These are phyloP conservation scores for Hyperoplus immaculatus DNA, from an alignment of 2,797 vertebrate species.

Conservation along the genomic window DNA sequence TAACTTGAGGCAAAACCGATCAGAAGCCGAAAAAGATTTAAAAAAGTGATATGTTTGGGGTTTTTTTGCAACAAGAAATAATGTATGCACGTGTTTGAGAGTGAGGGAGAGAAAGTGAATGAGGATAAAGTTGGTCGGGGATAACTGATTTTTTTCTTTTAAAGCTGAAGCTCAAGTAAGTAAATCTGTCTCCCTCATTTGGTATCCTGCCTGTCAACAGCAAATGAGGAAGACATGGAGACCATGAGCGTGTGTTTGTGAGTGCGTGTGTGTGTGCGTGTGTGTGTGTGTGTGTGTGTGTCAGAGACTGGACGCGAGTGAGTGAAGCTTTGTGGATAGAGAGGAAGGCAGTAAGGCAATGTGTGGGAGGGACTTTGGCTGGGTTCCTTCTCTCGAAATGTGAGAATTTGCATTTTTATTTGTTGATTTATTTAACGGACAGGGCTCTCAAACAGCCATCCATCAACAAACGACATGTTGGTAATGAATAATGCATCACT, in stretches of 20 bases:
- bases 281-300: constrained; percentile 20
- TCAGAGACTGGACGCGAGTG: constrained; percentile 64
- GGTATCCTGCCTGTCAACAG: constrained; percentile 90
- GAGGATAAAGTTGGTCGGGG: constrained; percentile 51
- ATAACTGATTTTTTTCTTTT: constrained; percentile 44
- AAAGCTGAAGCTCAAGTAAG: constrained; percentile 76
- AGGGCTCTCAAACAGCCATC: constrained; percentile 98
- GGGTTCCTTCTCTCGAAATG: constrained; percentile 89
- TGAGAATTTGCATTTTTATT: constrained; percentile 99
- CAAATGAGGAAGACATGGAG: constrained; percentile 44
- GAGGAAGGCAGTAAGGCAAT: constrained; percentile 63
- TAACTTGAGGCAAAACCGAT: constrained; percentile 44
- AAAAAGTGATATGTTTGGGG: constrained; percentile 41
- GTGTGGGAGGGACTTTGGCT: constrained; percentile 83
- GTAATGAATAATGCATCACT: constrained; percentile 99
- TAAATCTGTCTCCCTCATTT: constrained; percentile 91
- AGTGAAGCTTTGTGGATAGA: constrained; percentile 70
- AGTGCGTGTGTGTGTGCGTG: constrained; percentile 30
- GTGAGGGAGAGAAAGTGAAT: constrained; percentile 44
- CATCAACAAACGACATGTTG: constrained; percentile 96
- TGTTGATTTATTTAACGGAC: constrained; percentile 99
- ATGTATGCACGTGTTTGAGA: constrained; percentile 59
- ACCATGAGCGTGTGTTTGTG: constrained; percentile 21
- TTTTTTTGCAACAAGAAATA: constrained; percentile 44
- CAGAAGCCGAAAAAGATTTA: constrained; percentile 42